Conservation (phyloP, 23 tunicate species). For the Ascidia mentula region DNA sequence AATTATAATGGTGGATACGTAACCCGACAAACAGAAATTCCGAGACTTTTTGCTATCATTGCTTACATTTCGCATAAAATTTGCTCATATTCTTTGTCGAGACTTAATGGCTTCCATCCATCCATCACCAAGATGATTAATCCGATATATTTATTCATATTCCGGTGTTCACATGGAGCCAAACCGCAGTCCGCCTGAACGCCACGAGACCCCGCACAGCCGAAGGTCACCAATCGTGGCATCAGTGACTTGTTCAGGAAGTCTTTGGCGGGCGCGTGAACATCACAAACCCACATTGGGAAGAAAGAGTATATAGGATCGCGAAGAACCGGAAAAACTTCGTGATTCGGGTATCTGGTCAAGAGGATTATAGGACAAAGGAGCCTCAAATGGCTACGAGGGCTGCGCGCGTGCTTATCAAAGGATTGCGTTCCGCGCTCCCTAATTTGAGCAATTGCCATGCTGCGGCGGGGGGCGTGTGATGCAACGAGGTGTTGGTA, state of each 20-base stretch:
- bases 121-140: too few species aligned
- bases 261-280: background rate
- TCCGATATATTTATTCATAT: too few species aligned
- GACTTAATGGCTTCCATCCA: too few species aligned
- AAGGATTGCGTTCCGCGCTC: background rate
- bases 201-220: background rate
- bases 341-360: slow-evolving; percentile 9
- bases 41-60: too few species aligned
- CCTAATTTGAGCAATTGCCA: slow-evolving; percentile 2
- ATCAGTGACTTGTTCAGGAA: background rate
- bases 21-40: too few species aligned
- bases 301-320: background rate
- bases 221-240: background rate
- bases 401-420: background rate
- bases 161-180: too few species aligned
- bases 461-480: too few species aligned
- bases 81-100: too few species aligned
- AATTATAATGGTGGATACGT: too few species aligned
- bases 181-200: too few species aligned
- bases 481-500: too few species aligned
- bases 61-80: too few species aligned
- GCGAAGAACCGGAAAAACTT: background rate
- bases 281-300: background rate
- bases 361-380: background rate
- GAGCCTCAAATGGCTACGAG: background rate